A percentile compares a stretch with the other conserved stretches of the same genome.
Evolutionary conservation across 2,797 vertebrate species (phyloP).

Genomic region (Tokudaia muenninki): DNA sequence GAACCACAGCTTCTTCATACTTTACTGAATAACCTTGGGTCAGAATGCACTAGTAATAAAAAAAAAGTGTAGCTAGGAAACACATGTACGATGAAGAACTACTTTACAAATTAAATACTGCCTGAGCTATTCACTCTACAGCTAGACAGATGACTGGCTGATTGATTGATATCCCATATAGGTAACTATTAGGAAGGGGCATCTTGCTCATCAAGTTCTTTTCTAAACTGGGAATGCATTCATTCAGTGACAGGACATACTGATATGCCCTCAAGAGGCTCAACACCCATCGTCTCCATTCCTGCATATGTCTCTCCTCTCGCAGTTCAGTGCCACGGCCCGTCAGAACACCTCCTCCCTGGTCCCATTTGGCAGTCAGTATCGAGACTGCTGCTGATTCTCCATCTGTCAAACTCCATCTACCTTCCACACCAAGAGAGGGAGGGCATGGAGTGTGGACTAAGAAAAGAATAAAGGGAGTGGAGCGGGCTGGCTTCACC

Average conservation of each 20-base stretch:
- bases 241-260: conserved; percentile 27
- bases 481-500: not conserved
- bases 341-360: conserved; percentile 59
- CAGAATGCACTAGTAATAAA: conserved; percentile 3
- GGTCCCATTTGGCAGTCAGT: conserved; percentile 73
- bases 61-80: not conserved
- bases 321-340: conserved; percentile 60
- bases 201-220: not conserved
- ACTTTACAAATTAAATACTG: not conserved
- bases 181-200: not conserved
- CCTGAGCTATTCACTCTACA: not conserved
- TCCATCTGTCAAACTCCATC: conserved; percentile 79
- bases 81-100: not conserved
- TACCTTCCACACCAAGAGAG: conserved; percentile 43
- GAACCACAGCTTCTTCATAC: not conserved
- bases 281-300: conserved; percentile 41
- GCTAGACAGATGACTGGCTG: not conserved
- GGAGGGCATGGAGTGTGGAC: conserved; percentile 56
- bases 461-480: conserved; percentile 40
- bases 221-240: not conserved
- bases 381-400: conserved; percentile 76
- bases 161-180: not conserved
- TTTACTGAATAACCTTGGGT: not conserved
- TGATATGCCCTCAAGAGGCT: conserved; percentile 24
- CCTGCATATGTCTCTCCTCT: conserved; percentile 1